phyloP scores from a whole-genome alignment of 2,797 vertebrate species.

The Malacoraja senta region DNA sequence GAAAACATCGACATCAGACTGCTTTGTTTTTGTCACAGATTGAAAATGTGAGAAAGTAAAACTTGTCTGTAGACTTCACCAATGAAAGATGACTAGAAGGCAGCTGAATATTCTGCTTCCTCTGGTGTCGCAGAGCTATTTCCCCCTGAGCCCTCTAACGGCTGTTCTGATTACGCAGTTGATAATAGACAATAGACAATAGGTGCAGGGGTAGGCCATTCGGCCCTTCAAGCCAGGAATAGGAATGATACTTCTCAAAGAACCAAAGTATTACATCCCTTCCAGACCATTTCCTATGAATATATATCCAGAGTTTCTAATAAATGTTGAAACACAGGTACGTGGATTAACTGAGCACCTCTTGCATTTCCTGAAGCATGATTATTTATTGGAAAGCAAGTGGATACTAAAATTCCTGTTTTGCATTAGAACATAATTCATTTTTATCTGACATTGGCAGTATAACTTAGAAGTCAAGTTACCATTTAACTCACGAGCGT shows the following conservation, averaged over 20 bases:
- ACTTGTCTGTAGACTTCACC: not conserved
- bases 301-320: not conserved
- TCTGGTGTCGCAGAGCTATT: not conserved
- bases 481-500: too few species aligned
- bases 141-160: not conserved
- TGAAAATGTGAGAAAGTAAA: not conserved
- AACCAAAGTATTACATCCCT: not conserved
- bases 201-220: too few species aligned
- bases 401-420: not conserved
- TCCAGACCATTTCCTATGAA: slow-evolving; percentile 19
- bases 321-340: not conserved
- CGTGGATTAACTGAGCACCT: not conserved
- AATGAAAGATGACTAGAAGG: not conserved
- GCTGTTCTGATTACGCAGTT: not conserved
- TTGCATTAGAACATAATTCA: not conserved
- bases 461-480: not conserved
- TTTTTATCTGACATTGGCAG: not conserved
- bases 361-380: slow-evolving; percentile 7
- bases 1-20: not conserved
- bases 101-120: not conserved
- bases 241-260: not conserved
- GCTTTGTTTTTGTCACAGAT: not conserved
- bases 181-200: too few species aligned
- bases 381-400: not conserved
- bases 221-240: too few species aligned